These are phyloP conservation scores for Suillia variegata DNA, from an alignment of 2,888 invertebrate genomes.

Conservation along the genomic window DNA sequence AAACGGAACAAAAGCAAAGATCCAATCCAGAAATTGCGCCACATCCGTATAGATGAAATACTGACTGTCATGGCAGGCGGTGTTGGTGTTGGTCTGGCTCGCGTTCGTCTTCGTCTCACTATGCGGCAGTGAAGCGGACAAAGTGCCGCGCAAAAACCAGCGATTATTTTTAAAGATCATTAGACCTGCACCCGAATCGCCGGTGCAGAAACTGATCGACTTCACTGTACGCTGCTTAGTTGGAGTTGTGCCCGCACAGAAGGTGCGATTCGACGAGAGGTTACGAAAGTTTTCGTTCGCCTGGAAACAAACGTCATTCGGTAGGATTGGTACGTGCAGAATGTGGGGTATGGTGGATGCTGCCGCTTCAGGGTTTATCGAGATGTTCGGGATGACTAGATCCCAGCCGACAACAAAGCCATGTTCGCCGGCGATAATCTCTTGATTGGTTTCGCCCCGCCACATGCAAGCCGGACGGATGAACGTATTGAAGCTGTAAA, in stretches of 20 bases:
- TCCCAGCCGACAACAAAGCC: slow-evolving; percentile 67
- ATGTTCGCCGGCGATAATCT: slow-evolving; percentile 56
- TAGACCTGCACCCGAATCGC: slow-evolving; percentile 69
- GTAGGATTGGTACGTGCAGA: slow-evolving; percentile 62
- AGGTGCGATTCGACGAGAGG: slow-evolving; percentile 55
- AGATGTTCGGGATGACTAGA: slow-evolving; percentile 38
- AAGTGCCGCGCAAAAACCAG: slow-evolving; percentile 63
- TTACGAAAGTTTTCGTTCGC: slow-evolving; percentile 58
- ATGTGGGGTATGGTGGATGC: slow-evolving; percentile 57
- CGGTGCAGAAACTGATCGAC: slow-evolving; percentile 53
- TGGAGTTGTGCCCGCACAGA: slow-evolving; percentile 51
- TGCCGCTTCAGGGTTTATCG: too few species aligned
- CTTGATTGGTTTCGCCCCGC: slow-evolving; percentile 55
- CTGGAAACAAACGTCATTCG: slow-evolving; percentile 63
- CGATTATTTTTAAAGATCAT: slow-evolving; percentile 60
- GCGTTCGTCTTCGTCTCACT: slow-evolving; percentile 23
- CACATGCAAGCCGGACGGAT: slow-evolving; percentile 66
- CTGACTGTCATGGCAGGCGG: slow-evolving; percentile 65
- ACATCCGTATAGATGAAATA: slow-evolving; percentile 71
- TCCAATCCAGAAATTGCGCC: slow-evolving; percentile 67
- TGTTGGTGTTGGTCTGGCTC: too few species aligned
- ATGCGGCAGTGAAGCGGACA: slow-evolving; percentile 62
- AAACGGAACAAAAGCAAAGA: slow-evolving; percentile 60
- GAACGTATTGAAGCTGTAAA: slow-evolving; percentile 52
- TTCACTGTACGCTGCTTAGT: too few species aligned